Conservation (phyloP, 92 coral and sea anemone genomes). For the Porites cylindrica region DNA sequence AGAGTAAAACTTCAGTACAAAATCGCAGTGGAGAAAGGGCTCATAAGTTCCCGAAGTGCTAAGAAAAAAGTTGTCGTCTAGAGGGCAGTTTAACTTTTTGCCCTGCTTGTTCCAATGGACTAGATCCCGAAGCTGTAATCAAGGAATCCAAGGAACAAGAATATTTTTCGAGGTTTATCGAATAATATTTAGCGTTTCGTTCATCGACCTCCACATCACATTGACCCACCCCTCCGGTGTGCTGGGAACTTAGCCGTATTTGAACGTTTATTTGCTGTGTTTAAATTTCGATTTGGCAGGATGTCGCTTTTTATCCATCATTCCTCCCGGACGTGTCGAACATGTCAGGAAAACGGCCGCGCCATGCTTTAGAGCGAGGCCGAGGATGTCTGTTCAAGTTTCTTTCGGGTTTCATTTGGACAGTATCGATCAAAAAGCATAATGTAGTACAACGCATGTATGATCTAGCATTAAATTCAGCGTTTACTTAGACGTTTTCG, state of each 20-base stretch:
- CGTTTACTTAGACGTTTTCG: too few relatives aligned
- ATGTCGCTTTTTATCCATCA: conserved; percentile 3
- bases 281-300: not conserved
- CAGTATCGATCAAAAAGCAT: too few relatives aligned
- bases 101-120: conserved; percentile 59
- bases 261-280: not conserved
- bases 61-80: conserved; percentile 24
- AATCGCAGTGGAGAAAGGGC: conserved; percentile 21
- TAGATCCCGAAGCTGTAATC: conserved; percentile 42
- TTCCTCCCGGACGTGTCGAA: not conserved
- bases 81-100: conserved; percentile 58
- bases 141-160: not conserved
- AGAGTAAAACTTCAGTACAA: conserved; percentile 68
- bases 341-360: not conserved
- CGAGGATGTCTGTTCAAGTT: not conserved
- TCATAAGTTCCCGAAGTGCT: conserved; percentile 50
- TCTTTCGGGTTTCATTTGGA: too few relatives aligned
- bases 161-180: too few relatives aligned
- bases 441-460: too few relatives aligned
- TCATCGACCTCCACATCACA: conserved; percentile 35
- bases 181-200: too few relatives aligned
- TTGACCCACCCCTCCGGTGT: conserved; percentile 33
- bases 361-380: not conserved
- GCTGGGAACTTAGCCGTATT: not conserved
- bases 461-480: too few relatives aligned